Evolutionary conservation across 1,140 invertebrate genomes (phyloP).

Genomic region (Manduca sexta): DNA sequence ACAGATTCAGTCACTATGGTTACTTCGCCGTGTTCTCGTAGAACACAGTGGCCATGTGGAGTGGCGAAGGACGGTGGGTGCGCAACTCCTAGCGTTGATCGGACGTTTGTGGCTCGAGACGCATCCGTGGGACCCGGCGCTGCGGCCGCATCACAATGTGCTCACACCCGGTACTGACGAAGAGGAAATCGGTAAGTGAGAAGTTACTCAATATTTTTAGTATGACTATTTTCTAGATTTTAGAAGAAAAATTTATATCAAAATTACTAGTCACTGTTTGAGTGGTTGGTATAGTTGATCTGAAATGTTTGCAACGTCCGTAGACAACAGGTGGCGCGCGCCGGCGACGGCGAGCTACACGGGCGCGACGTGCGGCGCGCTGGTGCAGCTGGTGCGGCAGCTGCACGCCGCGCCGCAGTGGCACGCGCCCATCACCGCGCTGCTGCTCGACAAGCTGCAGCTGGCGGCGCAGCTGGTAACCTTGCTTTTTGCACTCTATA

Average conservation of each 20-base stretch:
- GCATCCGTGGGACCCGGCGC: slow-evolving; percentile 45
- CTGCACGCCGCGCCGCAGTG: slow-evolving; percentile 52
- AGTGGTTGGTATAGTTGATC: no score
- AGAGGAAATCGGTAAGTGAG: slow-evolving; percentile 44
- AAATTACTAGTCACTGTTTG: no score
- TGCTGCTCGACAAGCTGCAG: slow-evolving; percentile 54
- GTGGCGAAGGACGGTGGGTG: slow-evolving; percentile 50
- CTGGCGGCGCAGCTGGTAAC: slow-evolving; percentile 53
- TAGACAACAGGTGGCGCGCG: slow-evolving; percentile 64
- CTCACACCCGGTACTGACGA: slow-evolving; percentile 28
- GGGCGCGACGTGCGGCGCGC: slow-evolving; percentile 47
- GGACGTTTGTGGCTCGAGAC: slow-evolving; percentile 61
- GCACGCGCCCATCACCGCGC: slow-evolving; percentile 44
- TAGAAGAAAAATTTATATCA: no score
- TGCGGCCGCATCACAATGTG: slow-evolving; percentile 34
- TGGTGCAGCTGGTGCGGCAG: slow-evolving; percentile 43
- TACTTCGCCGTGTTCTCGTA: slow-evolving; percentile 44
- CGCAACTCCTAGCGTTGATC: slow-evolving; percentile 50
- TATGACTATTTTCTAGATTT: no score
- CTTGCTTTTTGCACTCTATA: background rate
- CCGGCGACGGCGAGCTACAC: slow-evolving; percentile 61
- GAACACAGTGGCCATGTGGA: slow-evolving; percentile 48
- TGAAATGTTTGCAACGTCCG: no score
- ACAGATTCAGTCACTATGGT: slow-evolving; percentile 57
- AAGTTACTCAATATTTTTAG: no score